Base-by-base conservation (phyloP, 2,888 invertebrate species). In the Agriopis marginaria region DNA sequence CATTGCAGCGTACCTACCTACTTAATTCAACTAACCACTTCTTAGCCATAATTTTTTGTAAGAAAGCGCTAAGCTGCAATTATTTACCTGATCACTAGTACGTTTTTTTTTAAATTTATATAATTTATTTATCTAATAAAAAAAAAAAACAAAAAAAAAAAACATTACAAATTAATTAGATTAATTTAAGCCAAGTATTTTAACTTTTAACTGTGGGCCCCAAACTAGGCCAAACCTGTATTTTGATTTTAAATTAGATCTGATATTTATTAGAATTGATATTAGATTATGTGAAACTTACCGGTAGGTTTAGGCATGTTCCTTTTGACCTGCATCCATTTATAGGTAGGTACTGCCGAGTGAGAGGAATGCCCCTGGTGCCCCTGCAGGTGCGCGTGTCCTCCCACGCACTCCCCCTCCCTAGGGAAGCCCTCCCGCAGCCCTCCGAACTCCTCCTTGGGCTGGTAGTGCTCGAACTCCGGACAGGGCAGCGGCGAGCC, bases 241-340 rank as follows among this genome's bases (percentile, higher is more conserved):
- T 23, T 23, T 23, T 23, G 17, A 50, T 50, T n/a, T n/a, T n/a
- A n/a, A n/a, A n/a, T n/a, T n/a, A n/a, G n/a, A n/a, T n/a, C n/a
- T n/a, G n/a, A n/a, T n/a, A n/a, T n/a, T n/a, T n/a, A n/a, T n/a
- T n/a, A n/a, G n/a, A n/a, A n/a, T n/a, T n/a, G 11, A 5, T 7
- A 23, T 5, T 55, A 40, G 55, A 14, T 8, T n/a, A 7, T 12
- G 14, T n/a, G 8, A 0, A 44, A 58, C 96, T 96, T 89, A 98
- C 98, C 97, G 89, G 97, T 95, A 80, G 99, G 98, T 93, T 99
- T 99, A 61, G 99, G 98, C 78, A 98, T 97, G 91, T 98, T 99
- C 89, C 99, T 95, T 93, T 99, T 99, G 83, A 99, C 98, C 94
- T 99, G 99, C 99, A 99, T 99, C 99, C 99, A 99, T 90, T 99